Base-by-base conservation (phyloP, 2,113 vertebrate species). In the Mustela lutreola region DNA sequence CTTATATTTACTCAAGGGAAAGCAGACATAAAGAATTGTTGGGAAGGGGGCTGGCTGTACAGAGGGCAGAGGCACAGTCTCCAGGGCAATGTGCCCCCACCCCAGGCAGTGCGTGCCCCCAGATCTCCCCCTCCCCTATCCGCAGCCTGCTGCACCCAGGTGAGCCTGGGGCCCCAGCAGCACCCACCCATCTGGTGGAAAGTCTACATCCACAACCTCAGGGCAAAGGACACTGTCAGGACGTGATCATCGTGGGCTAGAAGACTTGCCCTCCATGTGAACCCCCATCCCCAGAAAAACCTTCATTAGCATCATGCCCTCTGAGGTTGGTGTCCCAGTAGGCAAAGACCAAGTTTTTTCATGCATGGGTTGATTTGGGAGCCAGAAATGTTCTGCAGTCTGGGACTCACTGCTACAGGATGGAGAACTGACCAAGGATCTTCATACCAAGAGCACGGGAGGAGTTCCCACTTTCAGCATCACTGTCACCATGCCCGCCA, bases 211-310 rank as follows among this genome's bases (percentile, higher is more conserved):
- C 75, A 78, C 26, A 45, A 45, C 22, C 73, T 76, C 73, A 9
- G 26, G 75, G 42, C 14, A 4, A 42, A 28, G 6, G 26, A 28
- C 75, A 78, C 42, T 48, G 73, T 26, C 75, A 78, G 7, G 26
- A 31, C 15, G 2, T 9, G 42, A 45, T 7, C 42, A 18, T 31
- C 2, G 0, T 28, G 75, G 14, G 15, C 75, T 9, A 18, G 28
- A 48, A 48, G 42, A 28, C 26, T 78, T 7, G 7, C 26, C 42
- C 8, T 76, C 73, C 1, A 6, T 75, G 42, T 78, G 26, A 45
- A 45, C 15, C 0, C 0, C 42, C 26, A 1, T 48, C 75, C 14
- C 0, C 14, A 7, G 42, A 4, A 28, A 76, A 78, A 16, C 4
- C 26, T 48, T 78, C 26, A 31, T 31, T 42, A 78, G 75, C 14